phyloP scores from a whole-genome alignment of 2,888 invertebrate species.

The Heliconius erato region DNA sequence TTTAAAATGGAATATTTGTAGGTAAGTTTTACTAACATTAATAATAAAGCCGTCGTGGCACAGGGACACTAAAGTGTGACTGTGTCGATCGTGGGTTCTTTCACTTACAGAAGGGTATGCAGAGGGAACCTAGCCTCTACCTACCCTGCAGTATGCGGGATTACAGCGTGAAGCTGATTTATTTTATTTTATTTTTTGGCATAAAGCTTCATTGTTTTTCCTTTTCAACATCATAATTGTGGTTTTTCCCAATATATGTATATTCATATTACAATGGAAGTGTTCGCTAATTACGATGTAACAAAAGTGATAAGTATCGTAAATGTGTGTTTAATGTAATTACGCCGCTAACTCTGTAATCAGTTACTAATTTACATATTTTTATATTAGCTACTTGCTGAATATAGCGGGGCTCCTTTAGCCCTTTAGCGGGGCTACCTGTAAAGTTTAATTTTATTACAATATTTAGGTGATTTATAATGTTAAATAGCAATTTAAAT shows the following conservation, averaged over 20 bases:
- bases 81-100: too few relatives aligned
- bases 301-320: slow-evolving; percentile 25
- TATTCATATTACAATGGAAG: slow-evolving; percentile 19
- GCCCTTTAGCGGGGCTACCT: too few relatives aligned
- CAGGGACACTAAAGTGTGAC: too few relatives aligned
- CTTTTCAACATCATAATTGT: slow-evolving; percentile 7
- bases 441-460: neutral
- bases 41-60: too few relatives aligned
- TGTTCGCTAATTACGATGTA: slow-evolving; percentile 30
- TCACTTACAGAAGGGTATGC: too few relatives aligned
- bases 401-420: neutral
- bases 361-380: neutral
- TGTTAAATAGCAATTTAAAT: too few relatives aligned
- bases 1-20: neutral
- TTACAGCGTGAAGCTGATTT: too few relatives aligned
- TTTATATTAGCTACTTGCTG: neutral
- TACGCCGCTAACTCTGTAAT: neutral
- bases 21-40: neutral
- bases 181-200: neutral
- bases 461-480: neutral
- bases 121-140: neutral
- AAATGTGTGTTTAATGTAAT: slow-evolving; percentile 22
- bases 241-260: slow-evolving; percentile 15
- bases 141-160: too few relatives aligned
- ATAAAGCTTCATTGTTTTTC: neutral